phyloP scores from a whole-genome alignment of 2,797 vertebrate genomes.

The Mus caroli region DNA sequence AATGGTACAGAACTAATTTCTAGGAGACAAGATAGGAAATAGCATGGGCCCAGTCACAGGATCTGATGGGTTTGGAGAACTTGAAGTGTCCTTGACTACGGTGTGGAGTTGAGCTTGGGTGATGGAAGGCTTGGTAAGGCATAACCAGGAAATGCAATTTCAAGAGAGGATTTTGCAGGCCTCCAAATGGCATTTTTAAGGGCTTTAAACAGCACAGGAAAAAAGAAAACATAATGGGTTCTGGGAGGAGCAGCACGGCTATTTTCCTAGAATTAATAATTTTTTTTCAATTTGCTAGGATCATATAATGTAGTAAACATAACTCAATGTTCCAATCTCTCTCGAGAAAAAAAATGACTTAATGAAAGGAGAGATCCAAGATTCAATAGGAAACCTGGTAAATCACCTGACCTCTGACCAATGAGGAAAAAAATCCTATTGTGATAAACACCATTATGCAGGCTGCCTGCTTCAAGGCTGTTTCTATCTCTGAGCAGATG shows the following conservation, averaged over 20 bases:
- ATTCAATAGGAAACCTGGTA: conserved; percentile 66
- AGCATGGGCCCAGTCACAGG: not conserved
- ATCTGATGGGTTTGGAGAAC: conserved; percentile 15
- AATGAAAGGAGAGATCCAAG: conserved; percentile 59
- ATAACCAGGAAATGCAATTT: conserved; percentile 38
- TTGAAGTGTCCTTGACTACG: conserved; percentile 31
- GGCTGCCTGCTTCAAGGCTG: conserved; percentile 53
- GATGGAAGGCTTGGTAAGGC: not conserved
- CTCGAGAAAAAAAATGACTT: conserved; percentile 69
- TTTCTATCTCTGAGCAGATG: conserved; percentile 74
- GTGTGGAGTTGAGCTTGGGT: not conserved
- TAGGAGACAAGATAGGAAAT: conserved; percentile 35
- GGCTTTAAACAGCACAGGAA: conserved; percentile 51
- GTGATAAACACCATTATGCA: conserved; percentile 65
- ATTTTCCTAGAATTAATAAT: conserved; percentile 68
- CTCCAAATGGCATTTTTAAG: conserved; percentile 64
- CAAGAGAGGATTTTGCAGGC: conserved; percentile 49
- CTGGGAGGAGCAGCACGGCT: conserved; percentile 25
- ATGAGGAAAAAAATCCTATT: conserved; percentile 41
- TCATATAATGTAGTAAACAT: conserved; percentile 62
- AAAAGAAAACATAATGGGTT: conserved; percentile 67
- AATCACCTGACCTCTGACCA: conserved; percentile 65
- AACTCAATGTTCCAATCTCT: conserved; percentile 54
- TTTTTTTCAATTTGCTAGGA: conserved; percentile 49
- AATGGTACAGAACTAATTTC: not conserved